Evolutionary conservation across 2,888 invertebrate genomes (phyloP).

Genomic region (Atrina japonica): DNA sequence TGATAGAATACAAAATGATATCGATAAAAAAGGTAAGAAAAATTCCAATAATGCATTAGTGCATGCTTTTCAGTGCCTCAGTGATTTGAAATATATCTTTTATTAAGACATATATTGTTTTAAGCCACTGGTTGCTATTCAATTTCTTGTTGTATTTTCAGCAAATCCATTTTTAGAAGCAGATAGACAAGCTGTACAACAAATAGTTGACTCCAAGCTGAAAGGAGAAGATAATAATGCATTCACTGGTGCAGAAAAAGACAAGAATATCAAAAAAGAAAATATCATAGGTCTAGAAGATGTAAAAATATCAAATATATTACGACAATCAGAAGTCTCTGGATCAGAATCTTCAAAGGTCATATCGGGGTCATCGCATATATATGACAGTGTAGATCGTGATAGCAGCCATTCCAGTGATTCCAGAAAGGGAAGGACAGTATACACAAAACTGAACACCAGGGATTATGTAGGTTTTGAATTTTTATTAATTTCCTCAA

Average conservation of each 20-base stretch:
- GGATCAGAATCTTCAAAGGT: too few species aligned
- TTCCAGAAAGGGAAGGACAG: not conserved
- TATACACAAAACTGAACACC: too few species aligned
- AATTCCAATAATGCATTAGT: too few species aligned
- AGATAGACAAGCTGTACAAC: not conserved
- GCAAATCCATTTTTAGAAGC: constrained; percentile 7
- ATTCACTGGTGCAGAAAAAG: constrained; percentile 9
- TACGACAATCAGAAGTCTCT: too few species aligned
- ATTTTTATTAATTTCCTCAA: too few species aligned
- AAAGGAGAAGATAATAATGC: constrained; percentile 6
- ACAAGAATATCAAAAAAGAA: constrained; percentile 11
- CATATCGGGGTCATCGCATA: not conserved
- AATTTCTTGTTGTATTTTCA: too few species aligned
- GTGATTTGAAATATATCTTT: too few species aligned
- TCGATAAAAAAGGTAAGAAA: not conserved
- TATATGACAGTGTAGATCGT: not conserved
- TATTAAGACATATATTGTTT: too few species aligned
- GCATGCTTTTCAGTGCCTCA: too few species aligned
- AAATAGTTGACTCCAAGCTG: not conserved
- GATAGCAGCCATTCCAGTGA: constrained; percentile 9
- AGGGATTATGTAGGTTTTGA: too few species aligned
- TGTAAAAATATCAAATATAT: constrained; percentile 18
- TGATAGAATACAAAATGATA: constrained; percentile 9
- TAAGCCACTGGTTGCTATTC: too few species aligned
- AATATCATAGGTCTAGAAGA: constrained; percentile 21